Conservation (phyloP, 2,113 vertebrate species). For the Rhombomys opimus region DNA sequence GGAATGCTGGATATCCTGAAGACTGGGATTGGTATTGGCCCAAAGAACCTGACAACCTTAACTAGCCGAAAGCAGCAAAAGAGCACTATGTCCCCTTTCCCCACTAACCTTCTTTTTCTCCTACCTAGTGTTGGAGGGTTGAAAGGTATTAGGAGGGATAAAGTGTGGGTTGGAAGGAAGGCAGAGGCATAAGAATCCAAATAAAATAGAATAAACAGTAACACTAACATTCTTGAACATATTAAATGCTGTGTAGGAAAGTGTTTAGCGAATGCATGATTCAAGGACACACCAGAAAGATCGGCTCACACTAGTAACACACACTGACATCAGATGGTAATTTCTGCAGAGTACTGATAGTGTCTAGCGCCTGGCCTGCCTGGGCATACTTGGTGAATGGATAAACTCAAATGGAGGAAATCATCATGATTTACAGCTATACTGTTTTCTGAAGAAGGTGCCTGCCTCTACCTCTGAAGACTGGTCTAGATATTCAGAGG, state of each 20-base stretch:
- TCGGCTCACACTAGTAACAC: not conserved
- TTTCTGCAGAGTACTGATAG: not conserved
- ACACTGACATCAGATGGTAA: not conserved
- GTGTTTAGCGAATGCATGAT: not conserved
- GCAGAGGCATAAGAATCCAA: no score
- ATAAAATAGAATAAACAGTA: no score
- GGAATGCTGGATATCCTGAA: no score
- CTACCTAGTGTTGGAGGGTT: no score
- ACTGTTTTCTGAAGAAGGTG: not conserved
- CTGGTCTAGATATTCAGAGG: not conserved
- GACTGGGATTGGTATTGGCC: no score
- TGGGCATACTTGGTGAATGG: rapidly evolving
- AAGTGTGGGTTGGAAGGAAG: no score
- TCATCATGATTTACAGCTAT: not conserved
- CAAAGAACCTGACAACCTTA: no score
- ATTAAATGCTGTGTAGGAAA: not conserved
- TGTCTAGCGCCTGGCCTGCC: no score
- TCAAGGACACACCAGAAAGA: not conserved
- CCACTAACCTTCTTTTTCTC: no score
- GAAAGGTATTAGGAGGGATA: no score
- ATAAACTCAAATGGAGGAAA: not conserved
- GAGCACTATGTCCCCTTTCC: no score
- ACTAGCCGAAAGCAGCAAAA: no score
- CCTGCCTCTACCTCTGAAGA: not conserved
- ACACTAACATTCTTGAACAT: not conserved